Evolutionary conservation across 2,797 vertebrate genomes (phyloP), one percentile per base, ranked within the genome.

Genomic region (Psittacula derbiana): DNA sequence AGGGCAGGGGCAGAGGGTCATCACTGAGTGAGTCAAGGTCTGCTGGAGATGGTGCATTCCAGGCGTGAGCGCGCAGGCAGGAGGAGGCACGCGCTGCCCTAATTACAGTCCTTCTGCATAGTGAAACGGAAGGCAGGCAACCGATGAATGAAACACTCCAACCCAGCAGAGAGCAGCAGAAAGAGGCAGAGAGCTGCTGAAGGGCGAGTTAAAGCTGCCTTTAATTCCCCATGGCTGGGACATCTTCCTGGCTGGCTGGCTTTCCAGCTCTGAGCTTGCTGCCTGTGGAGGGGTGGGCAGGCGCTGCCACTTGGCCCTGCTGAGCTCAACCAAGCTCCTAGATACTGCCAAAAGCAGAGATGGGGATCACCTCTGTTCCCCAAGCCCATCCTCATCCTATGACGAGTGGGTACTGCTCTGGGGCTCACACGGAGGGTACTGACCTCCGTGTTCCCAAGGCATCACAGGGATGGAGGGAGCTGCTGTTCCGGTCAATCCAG

Each of bases 1-100:
- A 80, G 27, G 28, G 38, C 67, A 73, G 75, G 24, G 33, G 60
- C 43, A 79, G 66, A 84, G 46, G 38, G n/a, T 93, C 80, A 79
- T 90, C 30, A 2, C 20, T 72, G 83, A 30, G 40, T 95, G 93
- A 93, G 55, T 94, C 82, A 85, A 67, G 70, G 57, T 91, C 84
- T 94, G 75, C 19, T 74, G 90, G 86, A 80, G 84, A 81, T 86
- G 80, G 55, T 84, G 55, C 27, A 84, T 44, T 85, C 49, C 0
- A 0, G 46, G 57, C 16, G 24, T 4, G 24, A 89, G 62, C 12
- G 3, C 5, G 3, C 64, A 58, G 44, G 75, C 82, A 90, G 76
- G 65, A 91, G 79, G 88, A 86, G 64, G 62, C 91, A 91, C 2
- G 1, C 14, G 19, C 76, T 94, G 75, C 73, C 81, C 75, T 93